A percentile compares a stretch with the other conserved stretches of the same genome.
These are phyloP conservation scores for Drosophila tanythrix DNA, from an alignment of 2,888 invertebrate genomes.

Conservation along the genomic window DNA sequence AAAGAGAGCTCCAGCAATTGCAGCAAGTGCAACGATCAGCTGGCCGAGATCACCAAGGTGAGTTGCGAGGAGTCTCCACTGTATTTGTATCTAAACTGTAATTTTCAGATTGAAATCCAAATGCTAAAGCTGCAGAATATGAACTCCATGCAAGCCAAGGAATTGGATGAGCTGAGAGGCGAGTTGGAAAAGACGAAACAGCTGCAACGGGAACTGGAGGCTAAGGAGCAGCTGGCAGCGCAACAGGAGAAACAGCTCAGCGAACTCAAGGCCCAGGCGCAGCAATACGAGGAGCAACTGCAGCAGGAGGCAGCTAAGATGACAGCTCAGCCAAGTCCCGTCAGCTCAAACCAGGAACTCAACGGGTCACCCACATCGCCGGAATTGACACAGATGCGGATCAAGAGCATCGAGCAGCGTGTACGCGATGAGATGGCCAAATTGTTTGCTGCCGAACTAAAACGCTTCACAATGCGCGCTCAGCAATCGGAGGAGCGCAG, in stretches of 20 bases:
- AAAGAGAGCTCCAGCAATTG: conserved; percentile 75
- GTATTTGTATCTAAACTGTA: background rate
- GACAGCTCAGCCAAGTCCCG: conserved; percentile 5
- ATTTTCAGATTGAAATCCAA: conserved; percentile 82
- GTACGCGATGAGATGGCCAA: conserved; percentile 89
- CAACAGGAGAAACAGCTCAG: conserved; percentile 87
- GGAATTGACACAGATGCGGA: conserved; percentile 81
- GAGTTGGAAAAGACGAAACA: conserved; percentile 82
- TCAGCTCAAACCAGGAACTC: conserved; percentile 7
- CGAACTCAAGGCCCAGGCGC: conserved; percentile 88
- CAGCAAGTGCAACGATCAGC: conserved; percentile 79
- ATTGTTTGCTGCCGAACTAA: conserved; percentile 88
- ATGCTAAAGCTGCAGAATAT: conserved; percentile 79
- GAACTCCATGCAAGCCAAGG: conserved; percentile 75
- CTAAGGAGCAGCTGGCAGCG: conserved; percentile 84
- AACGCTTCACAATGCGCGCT: conserved; percentile 85
- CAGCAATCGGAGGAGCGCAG: conserved; percentile 82
- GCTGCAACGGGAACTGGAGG: conserved; percentile 80
- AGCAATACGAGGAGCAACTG: conserved; percentile 88
- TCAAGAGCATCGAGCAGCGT: conserved; percentile 83
- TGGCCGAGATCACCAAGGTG: conserved; percentile 82
- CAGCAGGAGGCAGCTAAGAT: conserved; percentile 51
- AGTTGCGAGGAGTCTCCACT: background rate
- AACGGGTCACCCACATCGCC: conserved; percentile 65
- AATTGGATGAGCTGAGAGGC: conserved; percentile 73